A percentile compares a stretch with the other conserved stretches of the same genome.
phyloP scores from a whole-genome alignment of 1,140 invertebrate species.

The Cyphomyrmex costatus region DNA sequence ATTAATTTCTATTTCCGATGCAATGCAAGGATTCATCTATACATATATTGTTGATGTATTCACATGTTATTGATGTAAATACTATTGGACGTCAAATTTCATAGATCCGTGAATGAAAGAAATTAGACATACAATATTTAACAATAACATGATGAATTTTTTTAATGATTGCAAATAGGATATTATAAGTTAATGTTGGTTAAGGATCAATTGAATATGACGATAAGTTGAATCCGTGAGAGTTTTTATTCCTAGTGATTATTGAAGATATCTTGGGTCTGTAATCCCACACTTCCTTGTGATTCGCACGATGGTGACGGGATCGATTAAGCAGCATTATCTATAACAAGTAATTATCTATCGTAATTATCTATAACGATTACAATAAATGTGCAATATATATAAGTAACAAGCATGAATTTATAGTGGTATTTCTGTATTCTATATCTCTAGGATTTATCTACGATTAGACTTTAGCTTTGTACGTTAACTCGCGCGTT shows the following conservation, averaged over 20 bases:
- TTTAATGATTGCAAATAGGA: background rate
- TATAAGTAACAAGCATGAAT: conserved; percentile 38
- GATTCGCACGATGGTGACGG: conserved; percentile 11
- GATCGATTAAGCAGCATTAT: conserved; percentile 36
- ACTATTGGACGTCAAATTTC: background rate
- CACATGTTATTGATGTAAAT: background rate
- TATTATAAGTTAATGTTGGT: background rate
- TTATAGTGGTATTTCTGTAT: conserved; percentile 55
- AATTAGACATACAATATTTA: background rate
- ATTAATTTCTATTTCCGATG: conserved; percentile 32
- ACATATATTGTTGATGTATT: too few species aligned
- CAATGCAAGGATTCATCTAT: background rate
- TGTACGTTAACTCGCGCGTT: conserved; percentile 1
- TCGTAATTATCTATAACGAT: conserved; percentile 27
- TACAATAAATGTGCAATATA: conserved; percentile 58
- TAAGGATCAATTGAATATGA: background rate
- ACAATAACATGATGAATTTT: background rate
- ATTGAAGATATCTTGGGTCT: conserved; percentile 26
- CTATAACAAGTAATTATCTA: too few species aligned
- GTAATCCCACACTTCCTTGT: conserved; percentile 9
- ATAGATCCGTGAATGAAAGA: background rate
- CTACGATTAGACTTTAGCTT: conserved; percentile 40
- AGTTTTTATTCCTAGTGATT: conserved; percentile 43
- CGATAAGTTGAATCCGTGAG: conserved; percentile 29
- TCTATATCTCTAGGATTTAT: conserved; percentile 34